Base-by-base conservation (phyloP, 2,888 invertebrate genomes). In the Noctua comes region DNA sequence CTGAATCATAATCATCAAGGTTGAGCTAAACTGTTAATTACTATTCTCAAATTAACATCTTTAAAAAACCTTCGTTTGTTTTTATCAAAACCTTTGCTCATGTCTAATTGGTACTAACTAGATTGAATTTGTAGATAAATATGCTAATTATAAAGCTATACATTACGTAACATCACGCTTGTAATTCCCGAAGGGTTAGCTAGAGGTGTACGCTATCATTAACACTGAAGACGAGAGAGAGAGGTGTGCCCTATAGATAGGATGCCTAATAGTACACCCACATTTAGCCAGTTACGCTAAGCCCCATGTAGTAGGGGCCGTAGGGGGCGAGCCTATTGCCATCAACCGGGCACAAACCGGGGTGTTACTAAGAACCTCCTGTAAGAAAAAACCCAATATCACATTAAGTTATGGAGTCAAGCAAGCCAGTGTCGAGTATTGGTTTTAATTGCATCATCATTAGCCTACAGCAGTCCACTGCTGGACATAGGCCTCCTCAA, bases 1-100 rank as follows among this genome's bases (percentile, higher is more conserved):
- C 46, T 48, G 40, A 69, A n/a, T 62, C 57, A 70, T 54, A 46
- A 69, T 54, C 54, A 66, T n/a, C 66, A 81, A 85, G 80, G 80
- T 46, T 36, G 8, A 36, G 0, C 16, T 40, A 21, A 31, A 70
- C 70, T n/a, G 62, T 64, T 72, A 81, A 81, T 80, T 68, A 72
- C 36, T 36, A 18, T 66, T 79, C 48, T 57, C 24, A 46, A 69
- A 68, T 80, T 80, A 80, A 36, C 79, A 70, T 51, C 43, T 48
- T 54, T n/a, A 13, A 51, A 36, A 68, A 78, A 70, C 84, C 79
- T 80, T 80, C 54, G 5, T 40, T 62, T 46, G 18, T 73, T 40
- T 48, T 65, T 54, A 64, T 27, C 48, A 48, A 43, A 83, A 83
- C 65, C 78, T 74, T 83, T 43, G 68, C 21, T 4, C 10, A 0